Conservation (phyloP, 2,797 vertebrate genomes). For the Siniperca obscura region DNA sequence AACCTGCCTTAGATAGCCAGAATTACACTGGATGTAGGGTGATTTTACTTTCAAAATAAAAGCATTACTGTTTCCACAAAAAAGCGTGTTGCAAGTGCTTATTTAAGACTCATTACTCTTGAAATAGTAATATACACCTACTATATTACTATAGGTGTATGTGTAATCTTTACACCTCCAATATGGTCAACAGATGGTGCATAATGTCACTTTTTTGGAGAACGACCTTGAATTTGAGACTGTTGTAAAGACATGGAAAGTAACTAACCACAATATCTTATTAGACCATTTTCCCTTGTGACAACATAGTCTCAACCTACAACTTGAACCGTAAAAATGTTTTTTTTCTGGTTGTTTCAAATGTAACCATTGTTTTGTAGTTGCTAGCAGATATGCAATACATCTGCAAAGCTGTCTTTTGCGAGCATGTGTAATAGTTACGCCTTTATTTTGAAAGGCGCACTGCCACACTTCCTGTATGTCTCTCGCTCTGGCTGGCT, state of each 20-base stretch:
- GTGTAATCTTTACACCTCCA: not conserved
- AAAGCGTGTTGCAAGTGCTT: not conserved
- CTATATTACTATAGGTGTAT: not conserved
- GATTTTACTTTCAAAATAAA: slow-evolving; percentile 75
- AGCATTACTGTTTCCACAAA: not conserved
- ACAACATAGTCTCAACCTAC: not conserved
- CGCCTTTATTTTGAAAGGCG: slow-evolving; percentile 62
- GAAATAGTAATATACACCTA: not conserved
- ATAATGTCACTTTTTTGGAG: not conserved
- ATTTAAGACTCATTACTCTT: too few species aligned
- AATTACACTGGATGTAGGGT: slow-evolving; percentile 48
- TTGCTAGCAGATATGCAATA: too few species aligned
- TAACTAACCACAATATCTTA: not conserved
- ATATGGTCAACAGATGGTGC: not conserved
- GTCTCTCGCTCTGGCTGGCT: accelerated
- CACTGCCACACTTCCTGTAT: slow-evolving; percentile 8
- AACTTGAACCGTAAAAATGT: not conserved
- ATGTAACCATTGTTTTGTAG: not conserved
- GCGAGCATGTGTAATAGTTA: accelerated
- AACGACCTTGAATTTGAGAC: not conserved
- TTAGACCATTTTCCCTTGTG: not conserved
- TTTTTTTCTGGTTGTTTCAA: not conserved
- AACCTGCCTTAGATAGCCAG: slow-evolving; percentile 36
- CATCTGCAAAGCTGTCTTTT: not conserved
- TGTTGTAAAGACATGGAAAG: too few species aligned